Conservation (phyloP, 1,140 invertebrate species). For the Eufriesea mexicana region DNA sequence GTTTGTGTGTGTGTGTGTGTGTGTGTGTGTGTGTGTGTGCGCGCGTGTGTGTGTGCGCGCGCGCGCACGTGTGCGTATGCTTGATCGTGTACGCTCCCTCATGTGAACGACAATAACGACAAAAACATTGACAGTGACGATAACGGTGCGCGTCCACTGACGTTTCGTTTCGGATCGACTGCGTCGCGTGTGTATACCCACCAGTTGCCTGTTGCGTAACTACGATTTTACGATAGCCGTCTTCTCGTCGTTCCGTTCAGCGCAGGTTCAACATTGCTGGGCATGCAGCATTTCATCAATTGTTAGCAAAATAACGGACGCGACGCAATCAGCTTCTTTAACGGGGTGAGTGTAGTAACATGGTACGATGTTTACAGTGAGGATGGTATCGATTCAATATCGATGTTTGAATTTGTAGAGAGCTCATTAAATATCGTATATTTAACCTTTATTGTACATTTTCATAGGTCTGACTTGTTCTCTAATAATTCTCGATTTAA, state of each 20-base stretch:
- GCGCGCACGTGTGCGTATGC: no score
- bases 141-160: slow-evolving; percentile 30
- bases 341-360: slow-evolving; percentile 1
- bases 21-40: no score
- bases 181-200: slow-evolving; percentile 72
- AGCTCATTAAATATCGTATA: background rate
- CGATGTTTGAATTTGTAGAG: background rate
- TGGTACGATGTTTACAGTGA: no score
- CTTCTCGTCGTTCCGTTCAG: slow-evolving; percentile 24
- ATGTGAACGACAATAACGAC: slow-evolving; percentile 11
- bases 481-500: background rate
- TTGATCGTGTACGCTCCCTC: background rate
- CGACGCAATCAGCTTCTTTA: background rate
- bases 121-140: slow-evolving; percentile 7
- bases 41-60: background rate
- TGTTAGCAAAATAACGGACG: no score
- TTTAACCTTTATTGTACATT: background rate
- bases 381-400: background rate
- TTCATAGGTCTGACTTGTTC: background rate
- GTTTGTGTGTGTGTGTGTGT: background rate
- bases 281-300: background rate
- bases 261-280: slow-evolving; percentile 9
- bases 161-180: slow-evolving; percentile 60
- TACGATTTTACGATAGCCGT: slow-evolving; percentile 62
- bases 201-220: slow-evolving; percentile 80